Percentiles rank a stretch among this genome's conserved stretches.
These are phyloP conservation scores for Chionoecetes opilio DNA, from an alignment of 1,140 invertebrate genomes.

Conservation along the genomic window DNA sequence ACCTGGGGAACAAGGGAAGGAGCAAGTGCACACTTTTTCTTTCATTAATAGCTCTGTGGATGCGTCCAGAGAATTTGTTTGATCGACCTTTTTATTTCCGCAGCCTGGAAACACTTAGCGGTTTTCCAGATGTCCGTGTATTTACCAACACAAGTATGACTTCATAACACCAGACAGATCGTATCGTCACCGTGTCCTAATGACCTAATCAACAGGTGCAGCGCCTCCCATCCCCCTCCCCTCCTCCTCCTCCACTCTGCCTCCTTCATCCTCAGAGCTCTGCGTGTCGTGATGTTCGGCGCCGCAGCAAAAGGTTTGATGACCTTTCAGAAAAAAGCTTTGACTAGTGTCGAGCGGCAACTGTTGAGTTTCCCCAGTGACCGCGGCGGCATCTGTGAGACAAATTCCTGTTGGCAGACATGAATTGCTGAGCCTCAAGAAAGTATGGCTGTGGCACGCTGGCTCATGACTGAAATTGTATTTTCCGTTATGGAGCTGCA, in stretches of 20 bases:
- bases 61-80: background rate
- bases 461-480: background rate
- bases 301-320: background rate
- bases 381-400: too few species aligned
- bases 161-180: background rate
- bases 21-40: background rate
- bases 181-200: too few species aligned
- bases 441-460: background rate
- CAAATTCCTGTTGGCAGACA: background rate
- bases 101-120: background rate
- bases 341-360: background rate
- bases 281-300: background rate
- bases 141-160: background rate
- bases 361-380: background rate
- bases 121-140: background rate
- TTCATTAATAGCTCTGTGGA: background rate
- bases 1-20: constrained; percentile 3
- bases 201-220: background rate
- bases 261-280: background rate
- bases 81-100: background rate
- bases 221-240: background rate
- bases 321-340: background rate
- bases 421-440: background rate
- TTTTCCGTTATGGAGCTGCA: too few species aligned
- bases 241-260: background rate